Conservation (phyloP, 2,888 invertebrate species). For the Itoplectis maculator region DNA sequence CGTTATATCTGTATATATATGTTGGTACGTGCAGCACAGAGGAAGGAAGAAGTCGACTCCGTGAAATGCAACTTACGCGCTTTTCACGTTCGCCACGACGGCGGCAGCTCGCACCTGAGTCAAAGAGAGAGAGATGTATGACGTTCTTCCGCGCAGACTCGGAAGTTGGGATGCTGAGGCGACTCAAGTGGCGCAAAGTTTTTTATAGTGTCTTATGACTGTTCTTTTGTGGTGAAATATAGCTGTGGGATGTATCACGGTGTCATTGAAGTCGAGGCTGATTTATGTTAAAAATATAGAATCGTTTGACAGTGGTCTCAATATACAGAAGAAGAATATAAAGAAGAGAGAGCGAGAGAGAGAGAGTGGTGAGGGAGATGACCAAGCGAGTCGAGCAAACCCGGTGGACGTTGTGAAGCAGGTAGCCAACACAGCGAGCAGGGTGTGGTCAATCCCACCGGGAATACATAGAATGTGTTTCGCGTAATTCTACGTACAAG, state of each 20-base stretch:
- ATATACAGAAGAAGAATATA: not conserved
- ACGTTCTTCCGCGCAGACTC: not conserved
- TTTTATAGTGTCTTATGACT: no score
- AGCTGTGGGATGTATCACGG: no score
- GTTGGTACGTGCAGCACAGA: not conserved
- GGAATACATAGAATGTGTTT: slow-evolving; percentile 61
- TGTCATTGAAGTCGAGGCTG: no score
- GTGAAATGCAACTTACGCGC: slow-evolving; percentile 14
- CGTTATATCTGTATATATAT: not conserved
- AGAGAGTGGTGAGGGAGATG: not conserved
- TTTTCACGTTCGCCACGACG: slow-evolving; percentile 4
- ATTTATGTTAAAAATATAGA: no score
- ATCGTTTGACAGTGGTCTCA: no score
- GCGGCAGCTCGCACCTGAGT: no score
- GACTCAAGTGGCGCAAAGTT: no score
- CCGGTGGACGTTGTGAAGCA: slow-evolving; percentile 6
- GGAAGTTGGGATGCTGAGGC: no score
- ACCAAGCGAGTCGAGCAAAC: slow-evolving; percentile 29
- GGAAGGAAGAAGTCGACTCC: not conserved
- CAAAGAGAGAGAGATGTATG: not conserved
- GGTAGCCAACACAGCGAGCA: slow-evolving; percentile 24
- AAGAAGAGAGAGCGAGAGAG: slow-evolving; percentile 9
- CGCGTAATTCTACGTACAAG: slow-evolving; percentile 49
- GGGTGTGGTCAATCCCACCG: slow-evolving; percentile 51
- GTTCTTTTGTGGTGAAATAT: no score